These are phyloP conservation scores for Calliphora vicina DNA, from an alignment of 1,140 invertebrate genomes.

Conservation along the genomic window DNA sequence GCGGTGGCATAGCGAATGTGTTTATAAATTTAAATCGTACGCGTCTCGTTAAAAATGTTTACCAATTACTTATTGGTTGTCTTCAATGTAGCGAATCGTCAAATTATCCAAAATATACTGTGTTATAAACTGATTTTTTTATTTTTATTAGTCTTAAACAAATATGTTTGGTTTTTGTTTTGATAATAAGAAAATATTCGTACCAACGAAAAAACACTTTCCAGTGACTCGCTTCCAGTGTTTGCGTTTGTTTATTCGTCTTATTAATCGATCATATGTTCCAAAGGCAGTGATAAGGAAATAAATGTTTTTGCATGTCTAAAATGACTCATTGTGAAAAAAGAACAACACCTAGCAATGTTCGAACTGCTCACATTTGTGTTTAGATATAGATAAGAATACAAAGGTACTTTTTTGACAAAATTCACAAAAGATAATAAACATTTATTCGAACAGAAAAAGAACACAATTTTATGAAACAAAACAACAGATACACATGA, in stretches of 20 bases:
- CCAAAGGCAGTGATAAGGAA: neutral
- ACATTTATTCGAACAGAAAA: too few relatives aligned
- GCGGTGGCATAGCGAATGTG: constrained; percentile 9
- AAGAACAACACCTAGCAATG: neutral
- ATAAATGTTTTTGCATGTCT: neutral
- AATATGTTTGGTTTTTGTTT: neutral
- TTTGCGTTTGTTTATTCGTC: too few relatives aligned
- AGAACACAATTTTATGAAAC: too few relatives aligned
- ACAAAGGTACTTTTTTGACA: too few relatives aligned
- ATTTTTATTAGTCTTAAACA: constrained; percentile 13
- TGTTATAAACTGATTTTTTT: neutral
- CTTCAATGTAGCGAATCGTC: neutral
- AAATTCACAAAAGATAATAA: too few relatives aligned
- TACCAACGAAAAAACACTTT: neutral
- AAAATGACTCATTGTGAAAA: neutral
- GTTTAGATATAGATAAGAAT: neutral
- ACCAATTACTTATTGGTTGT: too few relatives aligned
- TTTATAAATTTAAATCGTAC: neutral
- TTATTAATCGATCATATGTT: too few relatives aligned
- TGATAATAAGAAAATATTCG: neutral
- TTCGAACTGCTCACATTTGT: neutral
- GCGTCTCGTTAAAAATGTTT: too few relatives aligned
- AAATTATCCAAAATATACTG: constrained; percentile 22
- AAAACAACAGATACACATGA: too few relatives aligned
- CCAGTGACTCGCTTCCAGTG: too few relatives aligned